A percentile compares a stretch with the other conserved stretches of the same genome.
Conservation (phyloP, 2,888 invertebrate species). For the Lasioglossum morio region DNA sequence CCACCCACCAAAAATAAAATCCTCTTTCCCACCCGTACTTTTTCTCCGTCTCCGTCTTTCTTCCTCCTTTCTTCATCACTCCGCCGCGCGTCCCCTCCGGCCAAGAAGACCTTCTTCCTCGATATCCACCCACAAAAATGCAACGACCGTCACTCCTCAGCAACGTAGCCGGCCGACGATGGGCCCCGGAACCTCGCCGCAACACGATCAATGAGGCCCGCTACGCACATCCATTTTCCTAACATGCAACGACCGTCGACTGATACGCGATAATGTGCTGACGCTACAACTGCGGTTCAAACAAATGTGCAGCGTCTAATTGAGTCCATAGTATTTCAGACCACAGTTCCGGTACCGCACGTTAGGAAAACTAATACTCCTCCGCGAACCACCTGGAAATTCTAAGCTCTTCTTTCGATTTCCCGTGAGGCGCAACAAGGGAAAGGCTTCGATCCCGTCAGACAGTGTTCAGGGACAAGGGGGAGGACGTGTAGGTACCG, state of each 20-base stretch:
- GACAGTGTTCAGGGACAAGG: constrained; percentile 20
- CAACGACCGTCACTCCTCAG: constrained; percentile 65
- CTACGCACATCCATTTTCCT: too few species aligned
- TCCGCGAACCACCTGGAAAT: too few species aligned
- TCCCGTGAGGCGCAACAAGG: neutral
- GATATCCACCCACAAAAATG: constrained; percentile 72
- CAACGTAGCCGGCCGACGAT: constrained; percentile 50
- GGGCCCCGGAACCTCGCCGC: constrained; percentile 32
- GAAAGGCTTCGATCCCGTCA: constrained; percentile 9
- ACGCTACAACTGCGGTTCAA: too few species aligned
- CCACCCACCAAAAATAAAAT: constrained; percentile 72
- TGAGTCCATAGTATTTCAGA: too few species aligned
- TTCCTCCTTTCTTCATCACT: constrained; percentile 20
- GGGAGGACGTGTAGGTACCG: constrained; percentile 49
- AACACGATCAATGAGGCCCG: constrained; percentile 23
- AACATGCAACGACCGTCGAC: too few species aligned
- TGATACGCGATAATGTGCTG: too few species aligned
- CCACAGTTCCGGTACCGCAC: too few species aligned
- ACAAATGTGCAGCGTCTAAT: too few species aligned
- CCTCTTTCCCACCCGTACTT: constrained; percentile 64
- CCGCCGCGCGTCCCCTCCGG: constrained; percentile 59
- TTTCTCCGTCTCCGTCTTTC: constrained; percentile 40
- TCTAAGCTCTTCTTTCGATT: neutral
- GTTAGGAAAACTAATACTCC: too few species aligned
- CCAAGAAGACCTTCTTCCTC: constrained; percentile 68